phyloP scores from a whole-genome alignment of 2,113 vertebrate genomes.

The Ancistrus triradiatus region DNA sequence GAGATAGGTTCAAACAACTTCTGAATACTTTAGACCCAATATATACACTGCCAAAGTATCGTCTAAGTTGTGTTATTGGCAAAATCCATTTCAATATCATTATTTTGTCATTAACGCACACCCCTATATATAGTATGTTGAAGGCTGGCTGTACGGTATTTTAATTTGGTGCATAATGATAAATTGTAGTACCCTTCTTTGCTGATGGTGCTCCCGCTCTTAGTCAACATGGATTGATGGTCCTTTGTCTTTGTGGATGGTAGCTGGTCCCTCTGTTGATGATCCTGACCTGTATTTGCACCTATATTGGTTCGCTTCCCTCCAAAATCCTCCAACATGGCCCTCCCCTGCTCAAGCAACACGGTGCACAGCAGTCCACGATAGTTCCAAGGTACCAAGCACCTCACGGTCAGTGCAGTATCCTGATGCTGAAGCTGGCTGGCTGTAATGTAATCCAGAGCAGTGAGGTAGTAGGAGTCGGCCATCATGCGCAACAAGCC shows the following conservation, averaged over 20 bases:
- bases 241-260: background rate
- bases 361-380: constrained; percentile 82
- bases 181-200: too few species aligned
- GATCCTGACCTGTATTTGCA: constrained; percentile 27
- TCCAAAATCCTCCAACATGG: constrained; percentile 73
- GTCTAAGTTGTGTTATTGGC: too few species aligned
- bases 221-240: constrained; percentile 2
- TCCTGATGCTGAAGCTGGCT: constrained; percentile 79
- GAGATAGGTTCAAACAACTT: too few species aligned
- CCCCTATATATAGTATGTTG: too few species aligned
- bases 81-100: too few species aligned
- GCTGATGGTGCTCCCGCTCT: background rate
- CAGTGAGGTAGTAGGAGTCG: constrained; percentile 76
- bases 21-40: too few species aligned
- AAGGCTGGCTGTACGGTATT: too few species aligned
- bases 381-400: constrained; percentile 89
- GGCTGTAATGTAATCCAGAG: constrained; percentile 88
- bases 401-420: constrained; percentile 76
- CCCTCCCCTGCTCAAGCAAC: constrained; percentile 84
- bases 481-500: constrained; percentile 81
- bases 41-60: too few species aligned
- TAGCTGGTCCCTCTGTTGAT: constrained; percentile 32
- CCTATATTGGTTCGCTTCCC: constrained; percentile 28
- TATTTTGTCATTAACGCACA: too few species aligned
- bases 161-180: too few species aligned